These are phyloP conservation scores for Latrodectus elegans DNA, from an alignment of 2,888 invertebrate species.

Conservation along the genomic window DNA sequence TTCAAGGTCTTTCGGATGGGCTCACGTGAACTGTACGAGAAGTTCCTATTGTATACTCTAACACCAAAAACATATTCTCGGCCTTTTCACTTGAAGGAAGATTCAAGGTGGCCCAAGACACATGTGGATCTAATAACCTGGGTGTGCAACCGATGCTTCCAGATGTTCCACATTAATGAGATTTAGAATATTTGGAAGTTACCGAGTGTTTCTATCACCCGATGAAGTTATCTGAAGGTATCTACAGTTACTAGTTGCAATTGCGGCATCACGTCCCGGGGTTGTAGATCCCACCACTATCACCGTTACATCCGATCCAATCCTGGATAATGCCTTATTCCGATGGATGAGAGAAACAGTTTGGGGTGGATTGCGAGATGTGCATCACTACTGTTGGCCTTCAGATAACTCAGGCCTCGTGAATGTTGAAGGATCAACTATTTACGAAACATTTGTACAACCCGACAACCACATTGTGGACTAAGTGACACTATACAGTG, in stretches of 20 bases:
- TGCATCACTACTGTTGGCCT: slow-evolving; percentile 66
- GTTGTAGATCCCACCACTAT: background rate
- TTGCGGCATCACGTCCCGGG: fast-evolving
- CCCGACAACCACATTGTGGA: slow-evolving; percentile 71
- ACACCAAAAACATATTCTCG: background rate
- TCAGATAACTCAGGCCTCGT: slow-evolving; percentile 72
- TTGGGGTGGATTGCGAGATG: slow-evolving; percentile 28
- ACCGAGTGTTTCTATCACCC: too few relatives aligned
- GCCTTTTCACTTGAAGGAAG: background rate
- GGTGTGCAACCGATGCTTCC: background rate
- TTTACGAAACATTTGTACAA: slow-evolving; percentile 71
- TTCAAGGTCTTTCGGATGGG: background rate
- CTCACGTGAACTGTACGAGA: background rate
- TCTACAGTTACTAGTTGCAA: too few relatives aligned
- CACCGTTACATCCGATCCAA: background rate
- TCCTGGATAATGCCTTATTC: background rate
- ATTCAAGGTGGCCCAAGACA: background rate
- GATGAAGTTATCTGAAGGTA: too few relatives aligned
- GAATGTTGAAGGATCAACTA: slow-evolving; percentile 64
- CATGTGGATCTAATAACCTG: background rate
- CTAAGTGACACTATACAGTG: slow-evolving; percentile 75
- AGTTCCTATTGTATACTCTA: background rate
- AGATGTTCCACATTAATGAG: background rate
- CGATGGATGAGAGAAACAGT: background rate
- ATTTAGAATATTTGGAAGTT: too few relatives aligned